phyloP scores from a whole-genome alignment of 1,140 invertebrate species.

The Orussus abietinus region DNA sequence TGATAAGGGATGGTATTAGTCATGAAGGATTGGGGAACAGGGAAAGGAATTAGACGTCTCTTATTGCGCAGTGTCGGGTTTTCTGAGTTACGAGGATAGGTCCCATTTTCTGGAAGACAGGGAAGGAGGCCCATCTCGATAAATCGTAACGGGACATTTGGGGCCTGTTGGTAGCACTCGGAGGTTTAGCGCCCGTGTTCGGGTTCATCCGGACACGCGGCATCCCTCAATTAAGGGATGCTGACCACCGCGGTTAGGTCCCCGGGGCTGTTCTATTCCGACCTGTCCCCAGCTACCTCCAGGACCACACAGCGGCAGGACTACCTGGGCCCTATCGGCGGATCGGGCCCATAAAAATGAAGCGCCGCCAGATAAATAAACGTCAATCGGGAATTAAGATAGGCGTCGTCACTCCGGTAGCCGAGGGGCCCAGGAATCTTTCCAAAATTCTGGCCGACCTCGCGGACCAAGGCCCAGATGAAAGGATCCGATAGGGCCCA shows the following conservation, averaged over 20 bases:
- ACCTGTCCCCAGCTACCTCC: conserved; percentile 32
- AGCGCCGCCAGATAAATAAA: conserved; percentile 53
- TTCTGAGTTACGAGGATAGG: no score
- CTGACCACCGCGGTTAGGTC: conserved; percentile 25
- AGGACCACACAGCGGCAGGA: conserved; percentile 26
- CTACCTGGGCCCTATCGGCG: conserved; percentile 29
- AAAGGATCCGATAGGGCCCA: no score
- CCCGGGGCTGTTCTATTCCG: conserved; percentile 1
- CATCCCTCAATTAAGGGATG: conserved; percentile 39
- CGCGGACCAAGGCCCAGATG: no score
- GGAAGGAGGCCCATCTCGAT: no score
- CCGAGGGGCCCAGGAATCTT: conserved; percentile 23
- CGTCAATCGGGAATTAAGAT: conserved; percentile 52
- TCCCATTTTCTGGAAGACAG: no score
- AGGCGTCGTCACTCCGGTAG: conserved; percentile 37
- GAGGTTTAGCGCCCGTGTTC: conserved; percentile 32
- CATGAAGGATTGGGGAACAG: no score
- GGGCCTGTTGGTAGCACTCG: conserved; percentile 1
- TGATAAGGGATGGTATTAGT: no score
- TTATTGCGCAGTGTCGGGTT: no score
- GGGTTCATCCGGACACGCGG: conserved; percentile 36
- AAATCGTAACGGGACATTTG: no score
- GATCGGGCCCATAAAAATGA: conserved; percentile 52
- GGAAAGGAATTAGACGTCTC: no score
- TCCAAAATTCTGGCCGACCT: no score